Evolutionary conservation across 2,888 invertebrate genomes (phyloP), one percentile per base, ranked within the genome.

Genomic region (Heteromurus nitidus): DNA sequence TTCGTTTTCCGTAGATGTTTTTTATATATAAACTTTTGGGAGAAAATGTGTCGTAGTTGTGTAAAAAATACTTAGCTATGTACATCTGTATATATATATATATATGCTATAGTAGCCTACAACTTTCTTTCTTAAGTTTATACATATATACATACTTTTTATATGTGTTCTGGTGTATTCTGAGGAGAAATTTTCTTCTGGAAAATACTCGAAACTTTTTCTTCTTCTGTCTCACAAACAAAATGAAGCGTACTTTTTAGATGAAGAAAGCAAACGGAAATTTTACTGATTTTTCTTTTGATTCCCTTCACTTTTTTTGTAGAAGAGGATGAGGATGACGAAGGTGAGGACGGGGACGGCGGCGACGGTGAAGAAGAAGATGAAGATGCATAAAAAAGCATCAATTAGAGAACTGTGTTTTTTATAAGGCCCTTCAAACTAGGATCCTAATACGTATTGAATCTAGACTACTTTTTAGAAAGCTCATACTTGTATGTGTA

Each of bases 261-360:
- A 11, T 42, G 50, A 11, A 18, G 18, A 36, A 68, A 28, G 7
- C 13, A 58, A 36, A 31, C n/a, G n/a, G 36, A 36, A 72, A 55
- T 65, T 64, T 81, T 69, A 69, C 64, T 82, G 64, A 82, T 79
- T 75, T 81, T 60, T 22, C 69, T 69, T 74, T 80, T 80, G 80
- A 80, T 81, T 74, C 74, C 74, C 62, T 73, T 73, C 67, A 53
- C 50, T 84, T 83, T 84, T 82, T 73, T 85, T 85, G 70, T 84
- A 85, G 84, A 87, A 87, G 88, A 88, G 85, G 92, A 86, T 92
- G 92, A 89, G n/a, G 92, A 91, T 80, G 91, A 91, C 77, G 92
- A 92, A 82, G 92, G 91, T 64, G 93, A 93, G 58, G 93, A 92
- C 9, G 93, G 92, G 58, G 93, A 91, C 22, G 93, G 92, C 84